Base-by-base conservation (phyloP, 2,888 invertebrate genomes). In the Morpho helenor region DNA sequence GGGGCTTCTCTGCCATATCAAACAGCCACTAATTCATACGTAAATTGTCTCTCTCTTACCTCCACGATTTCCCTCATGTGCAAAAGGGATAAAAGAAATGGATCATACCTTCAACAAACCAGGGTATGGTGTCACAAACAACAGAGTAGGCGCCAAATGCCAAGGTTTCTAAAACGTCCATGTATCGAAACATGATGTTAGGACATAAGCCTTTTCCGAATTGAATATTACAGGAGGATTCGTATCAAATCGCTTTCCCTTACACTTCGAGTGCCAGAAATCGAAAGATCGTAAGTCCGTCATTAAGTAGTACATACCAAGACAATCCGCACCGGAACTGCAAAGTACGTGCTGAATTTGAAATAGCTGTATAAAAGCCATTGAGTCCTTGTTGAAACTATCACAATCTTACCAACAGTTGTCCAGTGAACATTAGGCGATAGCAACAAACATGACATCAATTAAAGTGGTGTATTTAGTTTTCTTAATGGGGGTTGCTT, bases 291-390 rank as follows among this genome's bases (percentile, higher is more conserved):
- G 75, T 77, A 90, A 81, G 77, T 80, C 65, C 76, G 66, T 69
- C 67, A 66, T 71, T 73, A 68, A 69, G 73, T 72, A 77, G 75
- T 82, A 82, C 80, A 70, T 75, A 73, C 82, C 74, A 79, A 83
- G 84, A 82, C 87, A 81, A 83, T 83, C 80, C 80, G 79, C 82
- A 82, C 89, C 88, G 88, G 89, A 87, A 89, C 87, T 82, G 70
- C 68, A 74, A 66, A 77, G 74, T 75, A 82, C 82, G 88, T 78
- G 74, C 83, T 86, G 87, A 87, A 88, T 90, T 89, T 84, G 87
- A 89, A 91, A 90, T 90, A 84, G 90, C 91, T 87, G 91, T 91
- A 91, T 91, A 91, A 91, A 91, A 90, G 88, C 82, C 75, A 73
- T 69, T 64, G 80, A 73, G 77, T 86, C 84, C 87, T 82, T 87